Base-by-base conservation (phyloP, 2,113 vertebrate genomes). In the Acanthochromis polyacanthus region DNA sequence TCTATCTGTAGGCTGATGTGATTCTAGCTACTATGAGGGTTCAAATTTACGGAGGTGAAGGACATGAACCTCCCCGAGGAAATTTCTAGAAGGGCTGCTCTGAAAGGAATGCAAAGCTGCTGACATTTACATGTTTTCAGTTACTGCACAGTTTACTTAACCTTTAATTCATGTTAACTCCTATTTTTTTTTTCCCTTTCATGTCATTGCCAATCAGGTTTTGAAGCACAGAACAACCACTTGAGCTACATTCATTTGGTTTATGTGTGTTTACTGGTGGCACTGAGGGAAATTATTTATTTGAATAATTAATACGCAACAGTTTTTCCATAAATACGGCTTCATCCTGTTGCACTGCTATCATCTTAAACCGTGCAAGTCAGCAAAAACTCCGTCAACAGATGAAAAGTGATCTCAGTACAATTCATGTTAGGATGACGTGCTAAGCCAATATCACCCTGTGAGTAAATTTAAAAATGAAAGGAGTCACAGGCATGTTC, bases 31-130 rank as follows among this genome's bases (percentile, higher is more conserved):
- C 63, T 53, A 63, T 30, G 38, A 55, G 58, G 50, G 82, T 81
- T 89, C 52, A 81, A 20, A 82, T 85, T 88, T 75, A 71, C 78
- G 36, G 68, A 67, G 71, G 73, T 53, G 72, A 88, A 84, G 82
- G 85, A 88, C 89, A 81, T 64, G 87, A 70, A 55, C 71, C 84
- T 90, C 86, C 89, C 89, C 43, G 58, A 75, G 88, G 89, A 89
- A 62, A 77, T 68, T 75, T 88, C 56, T 15, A 10, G 77, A 75
- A 71, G 56, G 30, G 64, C 63, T 74, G 73, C 78, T 83, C 84
- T 72, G 57, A 82, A 53, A 81, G 80, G 88, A 90, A 85, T 81
- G 85, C 28, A 4, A 58, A 60, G 67, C 74, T 50, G 79, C 77
- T 82, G 78, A 83, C 67, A 83, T 83, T 86, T 53, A 60, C 50